Conservation (phyloP, 2,113 vertebrate genomes). For the Hassar affinis region DNA sequence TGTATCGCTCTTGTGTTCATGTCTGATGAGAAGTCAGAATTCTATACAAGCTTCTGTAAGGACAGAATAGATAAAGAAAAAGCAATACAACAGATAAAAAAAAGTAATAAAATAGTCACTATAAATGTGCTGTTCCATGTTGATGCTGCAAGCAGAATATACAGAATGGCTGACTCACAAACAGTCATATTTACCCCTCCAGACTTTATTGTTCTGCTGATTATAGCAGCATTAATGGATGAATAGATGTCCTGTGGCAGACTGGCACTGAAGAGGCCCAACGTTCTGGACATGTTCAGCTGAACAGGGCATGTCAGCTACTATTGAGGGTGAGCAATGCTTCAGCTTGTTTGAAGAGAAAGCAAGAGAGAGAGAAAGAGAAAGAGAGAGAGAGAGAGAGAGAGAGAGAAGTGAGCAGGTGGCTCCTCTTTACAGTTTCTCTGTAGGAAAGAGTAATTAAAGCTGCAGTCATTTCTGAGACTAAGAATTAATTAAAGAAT, state of each 20-base stretch:
- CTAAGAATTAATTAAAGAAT: not conserved
- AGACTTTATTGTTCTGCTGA: slow-evolving; percentile 40
- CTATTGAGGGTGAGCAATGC: slow-evolving; percentile 35
- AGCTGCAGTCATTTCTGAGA: not conserved
- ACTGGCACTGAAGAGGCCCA: slow-evolving; percentile 8
- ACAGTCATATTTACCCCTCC: slow-evolving; percentile 22
- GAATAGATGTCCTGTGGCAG: slow-evolving; percentile 31
- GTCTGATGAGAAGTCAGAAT: slow-evolving; percentile 42
- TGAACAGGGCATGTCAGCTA: slow-evolving; percentile 31
- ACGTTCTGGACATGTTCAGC: slow-evolving; percentile 12
- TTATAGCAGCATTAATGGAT: slow-evolving; percentile 36
- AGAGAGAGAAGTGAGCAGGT: slow-evolving; percentile 5
- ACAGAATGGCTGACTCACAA: slow-evolving; percentile 18
- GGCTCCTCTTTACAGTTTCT: slow-evolving; percentile 7
- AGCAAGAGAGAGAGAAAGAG: not conserved
- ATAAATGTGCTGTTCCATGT: not conserved
- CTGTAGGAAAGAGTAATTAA: slow-evolving; percentile 14
- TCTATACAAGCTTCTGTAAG: slow-evolving; percentile 2
- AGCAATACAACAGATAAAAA: not conserved
- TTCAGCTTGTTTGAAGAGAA: no score
- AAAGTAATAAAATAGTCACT: not conserved
- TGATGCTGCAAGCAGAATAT: not conserved
- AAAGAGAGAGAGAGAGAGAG: not conserved
- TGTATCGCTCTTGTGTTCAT: slow-evolving; percentile 31
- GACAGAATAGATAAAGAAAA: not conserved